Evolutionary conservation across 1,140 invertebrate genomes (phyloP).

Genomic region (Drosophila seguyi): DNA sequence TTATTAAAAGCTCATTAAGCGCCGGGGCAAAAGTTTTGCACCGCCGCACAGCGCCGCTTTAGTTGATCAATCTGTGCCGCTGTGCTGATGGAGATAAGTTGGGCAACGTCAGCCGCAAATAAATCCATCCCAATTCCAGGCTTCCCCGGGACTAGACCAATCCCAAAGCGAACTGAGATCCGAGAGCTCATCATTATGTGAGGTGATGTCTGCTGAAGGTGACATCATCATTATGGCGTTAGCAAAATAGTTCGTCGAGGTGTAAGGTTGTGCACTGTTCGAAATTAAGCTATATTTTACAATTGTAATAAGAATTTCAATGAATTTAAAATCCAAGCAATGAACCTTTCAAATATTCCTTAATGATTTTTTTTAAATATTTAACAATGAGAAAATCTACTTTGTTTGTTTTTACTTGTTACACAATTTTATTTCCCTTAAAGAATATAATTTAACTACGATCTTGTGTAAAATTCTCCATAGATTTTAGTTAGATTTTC

Average conservation of each 20-base stretch:
- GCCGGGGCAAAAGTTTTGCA: slow-evolving; percentile 63
- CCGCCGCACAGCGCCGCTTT: slow-evolving; percentile 32
- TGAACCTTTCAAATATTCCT: background rate
- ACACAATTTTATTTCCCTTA: no score
- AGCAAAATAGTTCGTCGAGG: slow-evolving; percentile 43
- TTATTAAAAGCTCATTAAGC: slow-evolving; percentile 83
- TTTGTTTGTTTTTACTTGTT: background rate
- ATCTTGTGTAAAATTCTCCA: background rate
- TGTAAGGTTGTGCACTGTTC: background rate
- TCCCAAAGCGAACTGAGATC: slow-evolving; percentile 2
- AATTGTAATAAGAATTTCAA: background rate
- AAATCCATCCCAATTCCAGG: slow-evolving; percentile 56
- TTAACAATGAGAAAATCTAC: accelerated
- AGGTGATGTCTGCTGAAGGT: slow-evolving; percentile 45
- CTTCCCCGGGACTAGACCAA: slow-evolving; percentile 17
- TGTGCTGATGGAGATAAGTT: slow-evolving; percentile 48
- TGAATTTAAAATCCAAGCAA: background rate
- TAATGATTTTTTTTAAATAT: background rate
- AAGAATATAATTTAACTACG: background rate
- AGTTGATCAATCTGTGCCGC: slow-evolving; percentile 55
- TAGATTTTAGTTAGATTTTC: background rate
- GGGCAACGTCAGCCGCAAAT: slow-evolving; percentile 52
- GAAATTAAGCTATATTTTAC: no score
- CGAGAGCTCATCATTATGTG: slow-evolving; percentile 45
- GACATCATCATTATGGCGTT: slow-evolving; percentile 75